Conservation (phyloP, 2,113 vertebrate species). For the Eulacestoma nigropectus region DNA sequence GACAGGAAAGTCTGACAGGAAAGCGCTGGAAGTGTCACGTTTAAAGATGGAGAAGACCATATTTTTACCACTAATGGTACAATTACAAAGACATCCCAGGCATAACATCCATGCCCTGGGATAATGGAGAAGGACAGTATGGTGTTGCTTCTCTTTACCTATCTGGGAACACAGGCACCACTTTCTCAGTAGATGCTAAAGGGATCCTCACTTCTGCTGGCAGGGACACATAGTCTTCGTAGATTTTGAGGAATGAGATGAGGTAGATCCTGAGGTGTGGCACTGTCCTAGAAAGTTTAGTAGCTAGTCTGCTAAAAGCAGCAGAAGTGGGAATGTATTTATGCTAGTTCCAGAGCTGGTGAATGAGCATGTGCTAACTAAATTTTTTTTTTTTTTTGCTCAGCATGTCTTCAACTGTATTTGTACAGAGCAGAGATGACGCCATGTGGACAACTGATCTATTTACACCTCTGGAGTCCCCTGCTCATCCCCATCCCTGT, state of each 20-base stretch:
- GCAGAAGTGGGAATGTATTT: background rate
- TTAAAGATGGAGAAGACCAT: background rate
- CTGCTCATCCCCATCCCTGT: background rate
- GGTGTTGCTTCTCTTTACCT: background rate
- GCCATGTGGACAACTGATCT: conserved; percentile 42
- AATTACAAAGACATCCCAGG: background rate
- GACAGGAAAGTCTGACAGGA: background rate
- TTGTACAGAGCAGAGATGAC: conserved; percentile 41
- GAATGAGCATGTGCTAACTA: background rate
- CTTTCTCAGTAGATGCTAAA: background rate
- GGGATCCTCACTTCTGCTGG: background rate
- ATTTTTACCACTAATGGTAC: background rate
- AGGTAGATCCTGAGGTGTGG: background rate
- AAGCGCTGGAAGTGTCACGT: accelerated
- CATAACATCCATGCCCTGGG: accelerated
- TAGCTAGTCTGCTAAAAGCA: background rate
- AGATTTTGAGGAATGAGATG: background rate
- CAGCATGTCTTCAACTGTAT: background rate
- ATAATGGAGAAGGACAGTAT: background rate
- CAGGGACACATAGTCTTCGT: accelerated
- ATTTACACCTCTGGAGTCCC: conserved; percentile 40
- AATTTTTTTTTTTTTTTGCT: background rate
- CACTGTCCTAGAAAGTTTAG: background rate
- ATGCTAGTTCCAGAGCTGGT: background rate
- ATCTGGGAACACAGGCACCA: accelerated